Evolutionary conservation across 2,888 invertebrate species (phyloP).

Genomic region (Lucinisca nassula): DNA sequence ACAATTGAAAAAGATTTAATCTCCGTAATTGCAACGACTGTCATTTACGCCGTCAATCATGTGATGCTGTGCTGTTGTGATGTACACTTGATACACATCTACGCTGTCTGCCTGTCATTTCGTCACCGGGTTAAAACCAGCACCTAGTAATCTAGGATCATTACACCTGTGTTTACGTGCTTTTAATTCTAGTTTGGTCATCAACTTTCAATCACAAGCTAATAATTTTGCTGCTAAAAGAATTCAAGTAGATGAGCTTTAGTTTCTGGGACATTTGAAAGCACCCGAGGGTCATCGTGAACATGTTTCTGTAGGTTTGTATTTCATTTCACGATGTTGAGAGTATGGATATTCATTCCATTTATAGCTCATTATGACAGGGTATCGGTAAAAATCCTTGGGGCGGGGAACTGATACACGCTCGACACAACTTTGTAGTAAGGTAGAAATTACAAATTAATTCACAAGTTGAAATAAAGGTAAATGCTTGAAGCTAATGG

Average conservation of each 20-base stretch:
- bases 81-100: not conserved
- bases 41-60: not conserved
- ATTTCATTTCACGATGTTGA: not conserved
- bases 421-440: not conserved
- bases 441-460: constrained; percentile 8
- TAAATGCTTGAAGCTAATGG: not conserved
- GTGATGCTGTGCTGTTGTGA: not conserved
- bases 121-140: not conserved
- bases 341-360: not conserved
- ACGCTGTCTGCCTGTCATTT: not conserved
- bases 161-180: not conserved
- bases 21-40: not conserved
- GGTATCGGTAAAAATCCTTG: not conserved
- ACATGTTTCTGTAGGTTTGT: not conserved
- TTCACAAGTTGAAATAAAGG: not conserved
- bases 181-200: constrained; percentile 10
- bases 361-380: not conserved
- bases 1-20: not conserved
- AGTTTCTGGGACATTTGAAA: not conserved
- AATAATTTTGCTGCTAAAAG: constrained; percentile 55
- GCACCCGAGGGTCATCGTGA: not conserved
- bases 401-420: not conserved
- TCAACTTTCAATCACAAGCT: constrained; percentile 42
- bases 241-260: constrained; percentile 32
- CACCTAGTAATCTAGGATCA: not conserved